Percentiles rank a stretch among this genome's conserved stretches.
These are phyloP conservation scores for Nematolebias whitei DNA, from an alignment of 2,113 vertebrate genomes.

Conservation along the genomic window DNA sequence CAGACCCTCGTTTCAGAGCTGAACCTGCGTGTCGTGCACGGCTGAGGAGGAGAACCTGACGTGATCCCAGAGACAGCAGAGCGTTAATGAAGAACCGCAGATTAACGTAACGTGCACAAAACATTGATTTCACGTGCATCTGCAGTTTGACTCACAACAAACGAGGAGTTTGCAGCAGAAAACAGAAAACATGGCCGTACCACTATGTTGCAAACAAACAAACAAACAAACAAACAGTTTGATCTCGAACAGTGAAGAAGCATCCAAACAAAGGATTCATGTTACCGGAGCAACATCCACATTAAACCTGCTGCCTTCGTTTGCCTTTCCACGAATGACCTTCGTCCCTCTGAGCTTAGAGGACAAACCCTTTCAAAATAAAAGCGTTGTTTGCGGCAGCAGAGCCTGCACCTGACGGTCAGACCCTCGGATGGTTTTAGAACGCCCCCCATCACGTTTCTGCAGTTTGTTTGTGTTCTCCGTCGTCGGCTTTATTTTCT, in stretches of 20 bases:
- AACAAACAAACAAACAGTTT: not conserved
- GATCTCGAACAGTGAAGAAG: not conserved
- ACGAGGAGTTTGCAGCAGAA: no score
- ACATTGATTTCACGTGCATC: no score
- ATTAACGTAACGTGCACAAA: no score
- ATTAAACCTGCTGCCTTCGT: conserved; percentile 13
- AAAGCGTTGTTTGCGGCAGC: not conserved
- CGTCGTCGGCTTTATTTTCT: conserved; percentile 43
- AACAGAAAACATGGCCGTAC: no score
- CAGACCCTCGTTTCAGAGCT: no score
- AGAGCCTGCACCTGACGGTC: not conserved
- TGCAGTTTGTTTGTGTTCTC: conserved; percentile 59
- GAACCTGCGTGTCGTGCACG: no score
- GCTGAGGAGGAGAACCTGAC: no score
- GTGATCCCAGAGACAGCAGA: no score
- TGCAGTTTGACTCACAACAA: no score
- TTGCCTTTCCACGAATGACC: conserved; percentile 28
- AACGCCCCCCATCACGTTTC: conserved; percentile 39
- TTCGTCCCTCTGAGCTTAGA: conserved; percentile 5
- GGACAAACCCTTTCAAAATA: conserved; percentile 23
- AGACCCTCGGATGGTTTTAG: conserved; percentile 7
- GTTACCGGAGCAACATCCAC: conserved; percentile 14
- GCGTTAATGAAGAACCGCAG: no score
- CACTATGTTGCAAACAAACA: no score
- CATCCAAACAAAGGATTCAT: conserved; percentile 1